These are phyloP conservation scores for Eudyptes chrysolophus DNA, from an alignment of 2,113 vertebrate genomes.

Conservation along the genomic window DNA sequence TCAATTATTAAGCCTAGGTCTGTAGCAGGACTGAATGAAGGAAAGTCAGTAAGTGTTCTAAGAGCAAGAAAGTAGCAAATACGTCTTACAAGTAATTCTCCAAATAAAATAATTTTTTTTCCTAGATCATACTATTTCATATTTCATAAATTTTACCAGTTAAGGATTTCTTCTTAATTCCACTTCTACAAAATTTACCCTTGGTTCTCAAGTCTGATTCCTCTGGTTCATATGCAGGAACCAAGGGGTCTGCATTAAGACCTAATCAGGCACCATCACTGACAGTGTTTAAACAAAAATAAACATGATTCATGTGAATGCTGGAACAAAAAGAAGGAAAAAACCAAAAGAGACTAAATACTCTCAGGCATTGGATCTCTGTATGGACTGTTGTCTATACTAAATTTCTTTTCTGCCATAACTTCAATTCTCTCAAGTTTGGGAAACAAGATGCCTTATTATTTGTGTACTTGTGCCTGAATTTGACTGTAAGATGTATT, in stretches of 20 bases:
- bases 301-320: not conserved
- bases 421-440: not conserved
- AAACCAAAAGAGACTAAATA: not conserved
- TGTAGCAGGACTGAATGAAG: not conserved
- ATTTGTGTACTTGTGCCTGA: not conserved
- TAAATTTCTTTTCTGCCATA: not conserved
- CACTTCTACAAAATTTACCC: not conserved
- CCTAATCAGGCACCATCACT: not conserved
- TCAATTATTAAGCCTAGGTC: not conserved
- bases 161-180: not conserved
- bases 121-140: not conserved
- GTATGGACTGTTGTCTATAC: not conserved
- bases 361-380: not conserved
- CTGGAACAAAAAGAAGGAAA: not conserved
- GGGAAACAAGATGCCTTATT: not conserved
- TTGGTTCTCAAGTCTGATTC: not conserved
- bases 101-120: not conserved
- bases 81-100: not conserved
- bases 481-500: not conserved
- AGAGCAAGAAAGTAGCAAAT: not conserved
- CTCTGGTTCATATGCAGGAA: not conserved
- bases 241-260: not conserved
- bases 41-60: not conserved
- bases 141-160: not conserved
- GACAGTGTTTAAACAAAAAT: not conserved